Evolutionary conservation across 2,113 vertebrate species (phyloP).

Genomic region (Myiagra hebetior): DNA sequence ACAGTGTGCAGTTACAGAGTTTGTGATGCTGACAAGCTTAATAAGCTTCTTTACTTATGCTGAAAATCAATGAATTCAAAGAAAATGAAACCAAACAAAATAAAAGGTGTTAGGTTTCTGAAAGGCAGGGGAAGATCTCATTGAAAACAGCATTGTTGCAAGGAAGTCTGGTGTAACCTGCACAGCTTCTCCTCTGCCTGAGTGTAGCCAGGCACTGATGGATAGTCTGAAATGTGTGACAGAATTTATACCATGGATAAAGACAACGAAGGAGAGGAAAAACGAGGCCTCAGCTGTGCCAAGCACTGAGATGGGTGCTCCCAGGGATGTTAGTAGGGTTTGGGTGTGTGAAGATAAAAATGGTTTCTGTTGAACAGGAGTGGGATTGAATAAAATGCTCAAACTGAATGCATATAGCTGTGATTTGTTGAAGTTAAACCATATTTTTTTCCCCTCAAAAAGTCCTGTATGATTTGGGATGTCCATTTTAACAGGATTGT

Average conservation of each 20-base stretch:
- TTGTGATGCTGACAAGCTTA: not conserved
- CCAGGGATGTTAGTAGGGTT: not conserved
- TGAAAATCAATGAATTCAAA: not conserved
- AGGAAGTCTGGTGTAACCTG: not conserved
- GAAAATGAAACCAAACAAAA: not conserved
- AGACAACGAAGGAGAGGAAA: not conserved
- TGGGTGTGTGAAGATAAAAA: not conserved
- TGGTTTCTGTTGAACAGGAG: not conserved
- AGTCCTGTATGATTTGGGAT: not conserved
- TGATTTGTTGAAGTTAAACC: not conserved
- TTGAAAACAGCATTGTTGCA: not conserved
- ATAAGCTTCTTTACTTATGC: not conserved
- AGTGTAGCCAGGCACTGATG: not conserved
- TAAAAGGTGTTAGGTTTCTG: not conserved
- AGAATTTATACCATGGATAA: not conserved
- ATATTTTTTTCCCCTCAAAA: not conserved
- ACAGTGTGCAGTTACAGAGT: not conserved
- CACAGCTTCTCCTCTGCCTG: not conserved
- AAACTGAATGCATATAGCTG: not conserved
- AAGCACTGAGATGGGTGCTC: not conserved
- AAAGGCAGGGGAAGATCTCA: not conserved
- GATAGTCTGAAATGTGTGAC: not conserved
- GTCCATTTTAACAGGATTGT: not conserved
- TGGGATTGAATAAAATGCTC: not conserved
- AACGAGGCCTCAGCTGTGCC: not conserved